These are phyloP conservation scores for Acrocera orbiculus DNA, from an alignment of 2,888 invertebrate species.

Conservation along the genomic window DNA sequence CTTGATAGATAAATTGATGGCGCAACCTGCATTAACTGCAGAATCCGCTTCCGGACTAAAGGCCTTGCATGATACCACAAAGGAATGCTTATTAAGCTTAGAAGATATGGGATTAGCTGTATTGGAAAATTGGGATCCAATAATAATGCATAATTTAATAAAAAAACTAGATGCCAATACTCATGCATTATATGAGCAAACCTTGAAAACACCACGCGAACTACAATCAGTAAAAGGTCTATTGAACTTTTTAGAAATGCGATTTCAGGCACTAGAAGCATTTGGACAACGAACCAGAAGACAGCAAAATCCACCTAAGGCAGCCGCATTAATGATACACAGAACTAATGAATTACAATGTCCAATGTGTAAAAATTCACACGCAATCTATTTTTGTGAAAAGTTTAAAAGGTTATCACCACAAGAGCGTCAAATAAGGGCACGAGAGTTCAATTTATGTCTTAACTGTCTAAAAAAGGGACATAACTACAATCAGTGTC, in stretches of 20 bases:
- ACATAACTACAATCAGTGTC: background rate
- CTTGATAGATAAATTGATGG: slow-evolving; percentile 5
- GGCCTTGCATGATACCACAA: slow-evolving; percentile 6
- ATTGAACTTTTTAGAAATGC: slow-evolving; percentile 1
- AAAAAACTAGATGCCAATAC: slow-evolving; percentile 6
- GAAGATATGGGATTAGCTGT: slow-evolving; percentile 4
- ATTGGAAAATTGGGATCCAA: slow-evolving; percentile 4
- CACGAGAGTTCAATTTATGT: slow-evolving; percentile 1
- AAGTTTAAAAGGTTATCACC: slow-evolving; percentile 4
- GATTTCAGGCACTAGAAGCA: slow-evolving; percentile 2
- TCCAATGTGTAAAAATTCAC: too few relatives aligned
- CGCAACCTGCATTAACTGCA: slow-evolving; percentile 3
- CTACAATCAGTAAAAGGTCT: slow-evolving; percentile 3
- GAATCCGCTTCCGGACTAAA: slow-evolving; percentile 7
- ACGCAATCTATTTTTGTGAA: slow-evolving; percentile 4
- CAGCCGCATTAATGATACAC: too few relatives aligned
- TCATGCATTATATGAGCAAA: slow-evolving; percentile 6
- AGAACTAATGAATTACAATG: too few relatives aligned
- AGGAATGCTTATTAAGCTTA: slow-evolving; percentile 3
- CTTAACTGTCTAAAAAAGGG: background rate
- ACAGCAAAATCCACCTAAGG: background rate
- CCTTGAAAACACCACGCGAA: slow-evolving; percentile 5
- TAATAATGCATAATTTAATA: slow-evolving; percentile 5
- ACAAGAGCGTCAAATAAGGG: too few relatives aligned
- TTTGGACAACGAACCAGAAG: background rate